phyloP scores from a whole-genome alignment of 2,113 vertebrate species.

The Oriolus oriolus region DNA sequence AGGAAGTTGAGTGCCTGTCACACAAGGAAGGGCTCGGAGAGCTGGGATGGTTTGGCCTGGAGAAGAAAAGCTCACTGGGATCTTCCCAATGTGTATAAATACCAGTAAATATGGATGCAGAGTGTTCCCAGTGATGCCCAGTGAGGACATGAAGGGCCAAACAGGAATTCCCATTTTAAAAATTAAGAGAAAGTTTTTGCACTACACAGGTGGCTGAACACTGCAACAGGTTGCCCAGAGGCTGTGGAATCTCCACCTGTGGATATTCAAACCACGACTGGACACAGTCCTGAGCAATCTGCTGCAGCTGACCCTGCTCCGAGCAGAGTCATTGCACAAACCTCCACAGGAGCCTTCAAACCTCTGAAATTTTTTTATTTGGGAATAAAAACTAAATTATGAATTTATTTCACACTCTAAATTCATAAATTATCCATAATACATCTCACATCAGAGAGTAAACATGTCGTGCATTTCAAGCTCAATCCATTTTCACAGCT shows the following conservation, averaged over 20 bases:
- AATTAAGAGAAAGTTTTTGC: background rate
- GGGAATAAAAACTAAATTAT: background rate
- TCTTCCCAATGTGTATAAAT: background rate
- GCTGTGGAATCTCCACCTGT: background rate
- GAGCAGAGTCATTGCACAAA: background rate
- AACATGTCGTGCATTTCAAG: background rate
- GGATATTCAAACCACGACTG: background rate
- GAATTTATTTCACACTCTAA: background rate
- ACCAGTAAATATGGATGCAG: background rate
- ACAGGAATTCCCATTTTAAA: background rate
- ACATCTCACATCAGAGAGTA: background rate
- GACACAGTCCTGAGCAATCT: background rate
- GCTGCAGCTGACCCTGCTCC: background rate
- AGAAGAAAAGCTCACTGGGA: background rate
- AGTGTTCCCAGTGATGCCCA: background rate
- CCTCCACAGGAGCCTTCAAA: background rate
- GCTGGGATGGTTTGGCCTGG: background rate
- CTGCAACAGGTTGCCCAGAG: background rate
- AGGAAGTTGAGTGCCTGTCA: background rate
- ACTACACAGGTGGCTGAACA: rapidly evolving
- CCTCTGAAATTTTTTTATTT: background rate
- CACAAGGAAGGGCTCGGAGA: background rate
- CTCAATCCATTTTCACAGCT: background rate
- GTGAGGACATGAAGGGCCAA: rapidly evolving
- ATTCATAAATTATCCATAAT: background rate